A percentile compares a stretch with the other conserved stretches of the same genome.
Conservation (phyloP, 2,888 invertebrate genomes). For the Mylabris sibirica region DNA sequence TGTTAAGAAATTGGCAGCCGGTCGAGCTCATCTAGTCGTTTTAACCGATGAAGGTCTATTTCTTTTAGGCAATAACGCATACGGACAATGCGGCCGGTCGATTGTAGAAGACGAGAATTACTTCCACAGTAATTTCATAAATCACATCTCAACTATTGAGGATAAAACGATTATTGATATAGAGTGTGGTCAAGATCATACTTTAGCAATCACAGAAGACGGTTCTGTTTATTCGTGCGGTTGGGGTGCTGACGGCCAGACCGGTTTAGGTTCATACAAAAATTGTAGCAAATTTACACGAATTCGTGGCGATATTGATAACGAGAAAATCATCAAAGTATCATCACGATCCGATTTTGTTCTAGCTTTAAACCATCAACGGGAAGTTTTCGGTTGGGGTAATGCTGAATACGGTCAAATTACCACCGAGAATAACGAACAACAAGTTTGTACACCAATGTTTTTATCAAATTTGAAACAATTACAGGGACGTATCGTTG, state of each 20-base stretch:
- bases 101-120: constrained; percentile 82
- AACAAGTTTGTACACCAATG: constrained; percentile 79
- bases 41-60: constrained; percentile 81
- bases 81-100: constrained; percentile 91
- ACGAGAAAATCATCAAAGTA: constrained; percentile 82
- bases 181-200: constrained; percentile 92
- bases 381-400: constrained; percentile 96
- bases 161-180: constrained; percentile 71
- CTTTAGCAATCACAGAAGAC: constrained; percentile 77
- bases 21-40: constrained; percentile 85
- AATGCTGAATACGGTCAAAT: constrained; percentile 94
- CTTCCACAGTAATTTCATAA: constrained; percentile 69
- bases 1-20: constrained; percentile 74
- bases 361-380: constrained; percentile 86
- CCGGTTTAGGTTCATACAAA: constrained; percentile 77
- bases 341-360: constrained; percentile 86
- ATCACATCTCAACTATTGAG: constrained; percentile 71
- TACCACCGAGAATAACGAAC: constrained; percentile 63
- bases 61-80: constrained; percentile 86
- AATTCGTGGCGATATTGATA: constrained; percentile 82
- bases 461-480: constrained; percentile 69
- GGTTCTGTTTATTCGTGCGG: constrained; percentile 90
- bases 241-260: constrained; percentile 95
- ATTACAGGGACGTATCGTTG: constrained; percentile 78
- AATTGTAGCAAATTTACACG: constrained; percentile 67